A percentile compares a stretch with the other conserved stretches of the same genome.
phyloP scores from a whole-genome alignment of 2,888 invertebrate species.

The Heliconius aoede region DNA sequence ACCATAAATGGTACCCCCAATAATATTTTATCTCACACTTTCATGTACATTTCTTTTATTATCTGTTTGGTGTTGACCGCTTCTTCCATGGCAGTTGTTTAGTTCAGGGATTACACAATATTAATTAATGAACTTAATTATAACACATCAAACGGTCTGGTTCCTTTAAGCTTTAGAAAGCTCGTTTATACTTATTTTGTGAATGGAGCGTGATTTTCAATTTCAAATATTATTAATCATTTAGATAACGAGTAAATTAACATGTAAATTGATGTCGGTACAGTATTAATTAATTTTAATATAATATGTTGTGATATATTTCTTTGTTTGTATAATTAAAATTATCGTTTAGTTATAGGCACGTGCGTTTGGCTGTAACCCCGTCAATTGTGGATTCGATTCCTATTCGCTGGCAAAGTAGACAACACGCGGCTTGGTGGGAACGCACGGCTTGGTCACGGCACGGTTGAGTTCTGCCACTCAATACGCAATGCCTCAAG shows the following conservation, averaged over 20 bases:
- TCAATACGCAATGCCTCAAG: no score
- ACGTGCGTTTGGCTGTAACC: no score
- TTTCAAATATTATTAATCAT: slow-evolving; percentile 23
- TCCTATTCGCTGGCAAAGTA: no score
- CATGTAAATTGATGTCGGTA: slow-evolving; percentile 13
- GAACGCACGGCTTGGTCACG: no score
- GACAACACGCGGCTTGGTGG: no score
- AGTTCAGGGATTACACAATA: slow-evolving; percentile 1
- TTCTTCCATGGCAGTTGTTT: slow-evolving; percentile 5
- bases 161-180: slow-evolving; percentile 1
- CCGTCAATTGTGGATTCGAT: no score
- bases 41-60: background rate
- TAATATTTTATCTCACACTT: no score
- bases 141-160: slow-evolving; percentile 15
- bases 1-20: no score
- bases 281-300: slow-evolving; percentile 9
- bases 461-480: no score
- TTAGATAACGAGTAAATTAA: slow-evolving; percentile 17
- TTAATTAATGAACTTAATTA: slow-evolving; percentile 24
- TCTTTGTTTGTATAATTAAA: background rate
- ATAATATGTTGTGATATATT: background rate
- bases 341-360: background rate
- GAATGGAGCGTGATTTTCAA: slow-evolving; percentile 22
- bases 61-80: background rate
- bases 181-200: background rate